phyloP scores from a whole-genome alignment of 2,113 vertebrate genomes.

The Anolis carolinensis region DNA sequence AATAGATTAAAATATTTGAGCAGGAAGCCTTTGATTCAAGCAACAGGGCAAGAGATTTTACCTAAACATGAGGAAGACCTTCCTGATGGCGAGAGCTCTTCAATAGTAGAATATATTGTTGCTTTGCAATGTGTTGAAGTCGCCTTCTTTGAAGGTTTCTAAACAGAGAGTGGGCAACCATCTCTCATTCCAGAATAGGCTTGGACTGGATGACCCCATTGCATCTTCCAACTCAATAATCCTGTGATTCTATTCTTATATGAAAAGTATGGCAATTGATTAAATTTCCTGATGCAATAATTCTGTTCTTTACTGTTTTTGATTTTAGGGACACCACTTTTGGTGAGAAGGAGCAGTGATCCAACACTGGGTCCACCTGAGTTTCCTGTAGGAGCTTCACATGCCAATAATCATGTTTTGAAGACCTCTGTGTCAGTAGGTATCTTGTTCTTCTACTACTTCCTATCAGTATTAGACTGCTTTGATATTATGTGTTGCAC shows the following conservation, averaged over 20 bases:
- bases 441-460: slow-evolving; percentile 35
- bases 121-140: too few relatives aligned
- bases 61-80: too few relatives aligned
- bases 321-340: slow-evolving; percentile 86
- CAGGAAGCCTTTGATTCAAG: too few relatives aligned
- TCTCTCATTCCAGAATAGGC: too few relatives aligned
- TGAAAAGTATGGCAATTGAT: slow-evolving; percentile 18
- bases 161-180: too few relatives aligned
- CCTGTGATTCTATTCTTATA: not conserved
- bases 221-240: too few relatives aligned
- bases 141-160: too few relatives aligned
- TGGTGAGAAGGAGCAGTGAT: slow-evolving; percentile 96
- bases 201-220: too few relatives aligned
- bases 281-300: slow-evolving; percentile 34
- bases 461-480: not conserved
- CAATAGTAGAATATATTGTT: too few relatives aligned
- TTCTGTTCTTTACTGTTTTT: slow-evolving; percentile 31
- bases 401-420: slow-evolving; percentile 68
- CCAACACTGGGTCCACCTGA: slow-evolving; percentile 82
- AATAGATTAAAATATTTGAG: too few relatives aligned
- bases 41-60: too few relatives aligned
- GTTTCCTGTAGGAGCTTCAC: slow-evolving; percentile 71
- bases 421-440: slow-evolving; percentile 76
- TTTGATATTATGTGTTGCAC: not conserved
- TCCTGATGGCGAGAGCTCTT: too few relatives aligned